These are phyloP conservation scores for Papilio polytes DNA, from an alignment of 1,140 invertebrate genomes.

Conservation along the genomic window DNA sequence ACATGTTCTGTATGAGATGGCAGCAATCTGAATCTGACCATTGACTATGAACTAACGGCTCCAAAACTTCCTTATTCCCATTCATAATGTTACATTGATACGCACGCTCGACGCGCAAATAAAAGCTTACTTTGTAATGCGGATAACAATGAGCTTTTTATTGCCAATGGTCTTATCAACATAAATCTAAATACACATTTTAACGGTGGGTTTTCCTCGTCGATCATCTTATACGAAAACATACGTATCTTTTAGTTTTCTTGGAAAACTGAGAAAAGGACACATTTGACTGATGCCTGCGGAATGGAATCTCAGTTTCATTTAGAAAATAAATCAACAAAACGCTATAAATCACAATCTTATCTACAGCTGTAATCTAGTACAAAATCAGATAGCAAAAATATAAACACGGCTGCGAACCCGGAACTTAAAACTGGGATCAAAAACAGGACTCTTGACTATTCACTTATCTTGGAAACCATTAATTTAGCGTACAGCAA, in stretches of 20 bases:
- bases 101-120: background rate
- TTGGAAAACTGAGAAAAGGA: background rate
- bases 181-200: background rate
- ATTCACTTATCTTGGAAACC: background rate
- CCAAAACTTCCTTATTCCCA: background rate
- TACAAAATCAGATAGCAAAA: background rate
- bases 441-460: too few species aligned
- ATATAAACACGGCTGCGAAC: background rate
- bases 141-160: background rate
- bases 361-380: background rate
- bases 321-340: background rate
- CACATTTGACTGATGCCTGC: too few species aligned
- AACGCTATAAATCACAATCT: background rate
- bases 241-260: background rate
- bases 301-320: too few species aligned
- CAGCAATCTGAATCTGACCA: constrained; percentile 15
- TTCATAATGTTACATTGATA: constrained; percentile 12
- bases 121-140: background rate
- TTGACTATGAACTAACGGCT: constrained; percentile 15
- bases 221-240: background rate
- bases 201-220: background rate
- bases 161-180: background rate
- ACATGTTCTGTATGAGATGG: background rate
- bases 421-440: background rate
- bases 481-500: background rate